Base-by-base conservation (phyloP, 2,113 vertebrate species). In the Lepus timidus region DNA sequence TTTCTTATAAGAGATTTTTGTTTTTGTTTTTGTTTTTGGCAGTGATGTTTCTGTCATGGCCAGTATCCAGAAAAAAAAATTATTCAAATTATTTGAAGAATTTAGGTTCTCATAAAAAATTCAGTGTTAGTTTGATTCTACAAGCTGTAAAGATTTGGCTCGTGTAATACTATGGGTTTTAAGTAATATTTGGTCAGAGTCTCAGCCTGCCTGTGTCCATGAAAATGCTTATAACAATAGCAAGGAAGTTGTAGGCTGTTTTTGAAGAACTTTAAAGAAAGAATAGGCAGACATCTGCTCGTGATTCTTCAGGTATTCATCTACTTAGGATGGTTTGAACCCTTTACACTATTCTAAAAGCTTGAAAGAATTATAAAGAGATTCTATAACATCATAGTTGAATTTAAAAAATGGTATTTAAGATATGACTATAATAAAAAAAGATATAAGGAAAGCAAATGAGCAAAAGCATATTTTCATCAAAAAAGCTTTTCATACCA, bases 61-160 rank as follows among this genome's bases (percentile, higher is more conserved):
- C 64, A 82, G 84, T 88, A 75, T 31, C 74, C 68, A 85, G 70
- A 31, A 11, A 55, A 52, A 73, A 61, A 85, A 94, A 86, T 70
- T 23, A 29, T 91, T n/a, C 14, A 75, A 89, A 95, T 84, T 81
- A 95, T 94, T 70, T 95, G 93, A 97, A 94, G 55, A 84, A 52
- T 94, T 44, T 36, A 85, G 33, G 55, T 95, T 95, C 86, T 97
- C 91, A 95, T 92, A 94, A 96, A 91, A 94, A 78, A 58, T 33
- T 85, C 81, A 88, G 49, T 87, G 71, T 91, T 80, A 88, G 65
- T 86, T 95, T 96, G 78, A 62, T 88, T 93, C 88, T 91, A 92
- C 65, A 96, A 95, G 91, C 75, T 94, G 31, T 91, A 93, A 95
- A 93, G 75, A 84, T 84, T 76, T 90, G 94, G 79, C 61, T 90